Evolutionary conservation across 2,113 vertebrate genomes (phyloP).

Genomic region (Hippocampus barbouri): DNA sequence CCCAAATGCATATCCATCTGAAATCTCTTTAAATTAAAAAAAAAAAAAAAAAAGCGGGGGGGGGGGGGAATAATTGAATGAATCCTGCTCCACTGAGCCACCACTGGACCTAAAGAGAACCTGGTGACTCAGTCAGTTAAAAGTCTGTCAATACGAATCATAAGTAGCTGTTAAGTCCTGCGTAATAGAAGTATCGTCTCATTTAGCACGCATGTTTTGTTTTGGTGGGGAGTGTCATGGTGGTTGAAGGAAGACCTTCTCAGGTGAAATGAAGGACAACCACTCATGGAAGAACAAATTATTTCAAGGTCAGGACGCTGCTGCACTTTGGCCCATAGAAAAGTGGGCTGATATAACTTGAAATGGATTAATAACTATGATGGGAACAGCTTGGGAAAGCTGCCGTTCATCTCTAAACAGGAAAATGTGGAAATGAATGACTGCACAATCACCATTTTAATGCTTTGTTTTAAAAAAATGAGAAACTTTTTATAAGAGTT

Average conservation of each 20-base stretch:
- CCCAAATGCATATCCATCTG: not conserved
- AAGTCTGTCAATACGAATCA: not conserved
- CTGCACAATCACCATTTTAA: conserved; percentile 44
- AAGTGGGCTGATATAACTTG: not conserved
- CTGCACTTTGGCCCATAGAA: conserved; percentile 15
- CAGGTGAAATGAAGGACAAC: conserved; percentile 38
- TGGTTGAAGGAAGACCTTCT: conserved; percentile 31
- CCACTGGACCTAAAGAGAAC: not conserved
- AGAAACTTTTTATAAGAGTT: conserved; percentile 39
- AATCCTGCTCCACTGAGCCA: not conserved
- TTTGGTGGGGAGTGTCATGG: not conserved
- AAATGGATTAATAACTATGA: not conserved
- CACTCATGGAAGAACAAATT: conserved; percentile 10
- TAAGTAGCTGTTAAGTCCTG: not conserved
- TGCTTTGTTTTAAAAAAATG: conserved; percentile 42
- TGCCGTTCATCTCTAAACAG: conserved; percentile 20
- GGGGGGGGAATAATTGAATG: not conserved
- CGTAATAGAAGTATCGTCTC: not conserved
- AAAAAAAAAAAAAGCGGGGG: not conserved
- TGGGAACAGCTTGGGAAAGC: conserved; percentile 16
- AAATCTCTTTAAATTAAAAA: not conserved
- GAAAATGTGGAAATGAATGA: conserved; percentile 34
- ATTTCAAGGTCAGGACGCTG: conserved; percentile 8
- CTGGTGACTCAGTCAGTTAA: not conserved
- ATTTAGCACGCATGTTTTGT: not conserved